Evolutionary conservation across 92 coral and sea anemone genomes (phyloP), one percentile per base, ranked within the genome.

Genomic region (Isaurus tuberculatus): DNA sequence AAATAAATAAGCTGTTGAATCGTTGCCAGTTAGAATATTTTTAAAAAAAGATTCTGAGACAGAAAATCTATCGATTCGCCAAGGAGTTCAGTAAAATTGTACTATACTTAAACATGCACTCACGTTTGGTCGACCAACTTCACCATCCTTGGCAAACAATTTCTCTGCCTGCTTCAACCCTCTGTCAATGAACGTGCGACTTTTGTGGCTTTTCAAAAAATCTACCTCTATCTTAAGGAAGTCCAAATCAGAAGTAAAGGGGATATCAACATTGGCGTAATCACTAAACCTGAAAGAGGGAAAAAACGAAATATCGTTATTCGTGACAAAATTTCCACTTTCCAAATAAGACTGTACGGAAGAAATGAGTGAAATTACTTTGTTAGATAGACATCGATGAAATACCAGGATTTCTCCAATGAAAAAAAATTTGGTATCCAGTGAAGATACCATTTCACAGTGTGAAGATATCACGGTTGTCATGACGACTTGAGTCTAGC

Each of bases 211-310:
- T 33, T 10, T 11, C 67, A 74, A 32, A 0, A 1, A 53, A 11
- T 74, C 80, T 4, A 74, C 65, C 8, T 74, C 32, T 30, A 20
- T 55, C 19, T 53, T 74, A 14, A 74, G 53, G 42, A 4, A 31
- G 15, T 31, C 11, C 33, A 53, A 27, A 16, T 55, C 80, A 20
- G 80, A 29, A 11, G 80, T 74, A 74, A 74, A 74, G 19, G 66
- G 66, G 19, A 73, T 73, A 3, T 29, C 7, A 9, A 28, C 43
- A 28, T 16, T 1, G 19, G 64, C 79, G 27, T 73, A 1, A 48
- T 48, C 46, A 30, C 80, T 73, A 65, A 73, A 73, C 5, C 80
- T 73, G 25, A 48, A 27, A 33, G 27, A 1, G 27, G 10, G 2
- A 63, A 19, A 63, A 19, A 26, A 26, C 33, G 26, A 25, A 15